phyloP scores from a whole-genome alignment of 1,140 invertebrate species.

The Dolichoris vasculosae region DNA sequence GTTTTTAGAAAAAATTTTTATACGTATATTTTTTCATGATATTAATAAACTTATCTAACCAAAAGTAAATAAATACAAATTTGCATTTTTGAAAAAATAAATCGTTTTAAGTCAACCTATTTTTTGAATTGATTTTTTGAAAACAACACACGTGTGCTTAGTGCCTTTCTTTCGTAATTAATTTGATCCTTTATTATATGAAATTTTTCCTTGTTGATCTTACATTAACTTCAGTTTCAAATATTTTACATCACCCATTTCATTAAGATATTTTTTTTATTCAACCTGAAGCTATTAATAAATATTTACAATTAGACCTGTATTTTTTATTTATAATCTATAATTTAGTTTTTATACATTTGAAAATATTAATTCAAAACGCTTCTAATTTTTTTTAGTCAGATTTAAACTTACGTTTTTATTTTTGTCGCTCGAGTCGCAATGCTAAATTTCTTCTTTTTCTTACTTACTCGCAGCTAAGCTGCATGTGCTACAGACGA shows the following conservation, averaged over 20 bases:
- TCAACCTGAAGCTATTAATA: not conserved
- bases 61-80: too few relatives aligned
- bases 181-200: slow-evolving; percentile 29
- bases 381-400: slow-evolving; percentile 24
- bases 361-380: slow-evolving; percentile 34
- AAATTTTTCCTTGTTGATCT: not conserved
- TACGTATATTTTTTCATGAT: too few relatives aligned
- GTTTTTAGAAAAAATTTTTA: too few relatives aligned
- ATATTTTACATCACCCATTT: not conserved
- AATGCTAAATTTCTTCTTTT: slow-evolving; percentile 44
- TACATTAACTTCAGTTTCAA: slow-evolving; percentile 35
- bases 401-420: slow-evolving; percentile 43
- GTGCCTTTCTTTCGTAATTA: slow-evolving; percentile 24
- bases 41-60: too few relatives aligned
- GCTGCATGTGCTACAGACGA: not conserved
- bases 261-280: not conserved
- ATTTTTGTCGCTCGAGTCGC: slow-evolving; percentile 29
- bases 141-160: not conserved
- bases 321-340: slow-evolving; percentile 5
- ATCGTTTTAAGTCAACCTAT: not conserved
- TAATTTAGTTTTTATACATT: slow-evolving; percentile 34
- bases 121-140: slow-evolving; percentile 7
- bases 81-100: not conserved
- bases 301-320: not conserved
- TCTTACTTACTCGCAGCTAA: not conserved